phyloP scores from a whole-genome alignment of 2,797 vertebrate genomes.

The Alosa sapidissima region DNA sequence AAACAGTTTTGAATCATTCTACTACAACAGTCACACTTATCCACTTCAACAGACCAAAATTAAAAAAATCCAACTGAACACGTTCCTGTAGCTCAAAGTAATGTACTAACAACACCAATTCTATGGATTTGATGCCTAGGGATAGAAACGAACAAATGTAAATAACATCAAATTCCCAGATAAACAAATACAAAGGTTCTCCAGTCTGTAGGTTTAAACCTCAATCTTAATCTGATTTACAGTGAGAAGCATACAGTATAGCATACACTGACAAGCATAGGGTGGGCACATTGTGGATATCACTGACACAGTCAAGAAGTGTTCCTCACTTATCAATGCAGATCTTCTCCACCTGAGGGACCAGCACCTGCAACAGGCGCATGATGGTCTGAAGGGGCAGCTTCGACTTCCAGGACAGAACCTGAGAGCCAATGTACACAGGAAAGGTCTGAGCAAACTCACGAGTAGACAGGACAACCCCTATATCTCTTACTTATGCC shows the following conservation, averaged over 20 bases:
- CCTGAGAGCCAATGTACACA: slow-evolving; percentile 64
- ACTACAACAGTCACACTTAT: too few relatives aligned
- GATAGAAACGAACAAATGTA: neutral
- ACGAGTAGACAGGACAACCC: too few relatives aligned
- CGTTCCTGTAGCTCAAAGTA: too few relatives aligned
- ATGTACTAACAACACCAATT: too few relatives aligned
- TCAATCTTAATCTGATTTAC: neutral
- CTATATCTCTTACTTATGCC: too few relatives aligned
- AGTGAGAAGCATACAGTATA: neutral
- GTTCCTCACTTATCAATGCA: slow-evolving; percentile 94
- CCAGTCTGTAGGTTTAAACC: neutral
- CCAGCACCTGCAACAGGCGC: slow-evolving; percentile 93
- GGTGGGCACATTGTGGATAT: too few relatives aligned
- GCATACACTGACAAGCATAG: too few relatives aligned
- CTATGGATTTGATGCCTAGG: too few relatives aligned
- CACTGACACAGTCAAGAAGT: too few relatives aligned
- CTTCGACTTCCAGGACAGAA: slow-evolving; percentile 94
- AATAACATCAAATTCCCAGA: neutral
- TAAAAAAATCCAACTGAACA: neutral
- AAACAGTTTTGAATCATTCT: too few relatives aligned
- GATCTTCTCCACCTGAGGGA: slow-evolving; percentile 99
- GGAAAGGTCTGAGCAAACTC: neutral
- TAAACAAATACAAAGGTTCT: neutral
- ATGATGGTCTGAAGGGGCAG: slow-evolving; percentile 97
- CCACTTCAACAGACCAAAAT: neutral